These are phyloP conservation scores for Dicrurus megarhynchus DNA, from an alignment of 2,113 vertebrate genomes.

Conservation along the genomic window DNA sequence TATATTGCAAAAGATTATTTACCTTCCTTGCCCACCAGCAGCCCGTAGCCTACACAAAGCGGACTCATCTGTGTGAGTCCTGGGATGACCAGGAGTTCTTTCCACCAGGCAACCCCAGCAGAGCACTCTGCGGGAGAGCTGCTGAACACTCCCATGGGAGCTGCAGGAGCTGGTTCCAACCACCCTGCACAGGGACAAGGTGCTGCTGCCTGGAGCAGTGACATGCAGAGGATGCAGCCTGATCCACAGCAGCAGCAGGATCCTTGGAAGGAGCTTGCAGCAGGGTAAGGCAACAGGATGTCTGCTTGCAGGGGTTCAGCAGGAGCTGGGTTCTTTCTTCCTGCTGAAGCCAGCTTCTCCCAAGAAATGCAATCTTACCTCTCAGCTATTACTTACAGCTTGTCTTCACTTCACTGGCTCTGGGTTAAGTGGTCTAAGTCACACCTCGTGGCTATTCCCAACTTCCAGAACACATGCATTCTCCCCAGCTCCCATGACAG, in stretches of 20 bases:
- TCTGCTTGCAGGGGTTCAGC: background rate
- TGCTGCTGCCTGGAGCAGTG: background rate
- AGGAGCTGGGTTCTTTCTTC: background rate
- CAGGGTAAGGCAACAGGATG: background rate
- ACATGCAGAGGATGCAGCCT: background rate
- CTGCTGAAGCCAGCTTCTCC: background rate
- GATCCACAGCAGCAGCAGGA: background rate
- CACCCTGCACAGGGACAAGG: background rate
- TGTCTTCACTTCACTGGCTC: background rate
- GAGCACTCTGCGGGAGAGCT: background rate
- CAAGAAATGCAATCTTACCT: background rate
- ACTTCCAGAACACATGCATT: fast-evolving
- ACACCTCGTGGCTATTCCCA: fast-evolving
- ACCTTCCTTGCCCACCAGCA: background rate
- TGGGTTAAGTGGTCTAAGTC: background rate
- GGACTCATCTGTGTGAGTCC: too few relatives aligned
- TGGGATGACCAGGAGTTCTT: background rate
- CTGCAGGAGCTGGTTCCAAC: background rate
- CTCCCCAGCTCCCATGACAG: background rate
- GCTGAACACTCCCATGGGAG: background rate
- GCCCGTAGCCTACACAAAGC: fast-evolving
- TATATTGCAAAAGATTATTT: background rate
- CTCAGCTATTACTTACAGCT: background rate
- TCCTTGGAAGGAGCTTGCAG: background rate
- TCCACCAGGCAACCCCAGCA: background rate